A percentile compares a stretch with the other conserved stretches of the same genome.
These are phyloP conservation scores for Drosophila tsacasi DNA, from an alignment of 1,140 invertebrate species.

Conservation along the genomic window DNA sequence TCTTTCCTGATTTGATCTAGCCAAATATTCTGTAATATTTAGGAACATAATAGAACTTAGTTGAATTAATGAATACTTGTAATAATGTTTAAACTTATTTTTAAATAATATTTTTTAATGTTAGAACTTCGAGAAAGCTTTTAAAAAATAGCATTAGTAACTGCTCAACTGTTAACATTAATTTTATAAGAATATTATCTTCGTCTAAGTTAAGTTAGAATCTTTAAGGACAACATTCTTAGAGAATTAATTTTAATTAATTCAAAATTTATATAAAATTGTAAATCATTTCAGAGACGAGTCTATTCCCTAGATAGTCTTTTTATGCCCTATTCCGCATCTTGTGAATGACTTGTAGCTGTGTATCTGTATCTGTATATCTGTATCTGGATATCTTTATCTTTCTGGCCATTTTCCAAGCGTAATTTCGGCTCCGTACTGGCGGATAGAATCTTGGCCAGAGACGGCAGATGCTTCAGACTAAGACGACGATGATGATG, in stretches of 20 bases:
- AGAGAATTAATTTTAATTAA: not conserved
- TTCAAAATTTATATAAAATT: not conserved
- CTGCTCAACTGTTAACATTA: too few relatives aligned
- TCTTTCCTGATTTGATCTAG: too few relatives aligned
- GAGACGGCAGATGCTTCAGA: slow-evolving; percentile 64
- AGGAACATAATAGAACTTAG: too few relatives aligned
- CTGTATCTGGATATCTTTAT: slow-evolving; percentile 13
- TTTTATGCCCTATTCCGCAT: not conserved
- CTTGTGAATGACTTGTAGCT: slow-evolving; percentile 4
- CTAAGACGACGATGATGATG: slow-evolving; percentile 30
- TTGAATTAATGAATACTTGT: too few relatives aligned
- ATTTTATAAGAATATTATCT: too few relatives aligned
- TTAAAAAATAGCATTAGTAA: too few relatives aligned
- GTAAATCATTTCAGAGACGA: not conserved
- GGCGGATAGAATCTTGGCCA: slow-evolving; percentile 23
- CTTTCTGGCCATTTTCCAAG: slow-evolving; percentile 46
- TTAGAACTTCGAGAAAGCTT: too few relatives aligned
- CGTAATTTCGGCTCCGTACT: slow-evolving; percentile 32
- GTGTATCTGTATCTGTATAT: slow-evolving; percentile 9
- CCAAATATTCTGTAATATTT: too few relatives aligned
- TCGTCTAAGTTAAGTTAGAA: not conserved
- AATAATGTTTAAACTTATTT: too few relatives aligned
- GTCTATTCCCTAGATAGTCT: not conserved
- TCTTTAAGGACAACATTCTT: not conserved
- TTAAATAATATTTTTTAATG: too few relatives aligned